A percentile compares a stretch with the other conserved stretches of the same genome.
Evolutionary conservation across 2,888 invertebrate species (phyloP).

Genomic region (Listrodromus nycthemerus): DNA sequence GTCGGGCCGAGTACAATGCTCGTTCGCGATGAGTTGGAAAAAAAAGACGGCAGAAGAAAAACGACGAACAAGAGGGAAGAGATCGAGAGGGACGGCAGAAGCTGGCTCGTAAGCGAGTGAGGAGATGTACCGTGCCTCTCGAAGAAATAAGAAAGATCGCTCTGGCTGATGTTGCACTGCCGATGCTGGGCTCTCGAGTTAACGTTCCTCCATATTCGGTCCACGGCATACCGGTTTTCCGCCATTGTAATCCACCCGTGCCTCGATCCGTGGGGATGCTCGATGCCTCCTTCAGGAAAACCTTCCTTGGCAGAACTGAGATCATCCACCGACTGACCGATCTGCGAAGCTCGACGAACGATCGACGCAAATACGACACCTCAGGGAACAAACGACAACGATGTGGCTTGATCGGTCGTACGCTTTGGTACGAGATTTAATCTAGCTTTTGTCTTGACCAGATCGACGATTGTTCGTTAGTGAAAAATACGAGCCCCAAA

Average conservation of each 20-base stretch:
- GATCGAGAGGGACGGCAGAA: slow-evolving; percentile 20
- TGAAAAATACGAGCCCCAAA: too few relatives aligned
- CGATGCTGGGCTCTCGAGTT: slow-evolving; percentile 48
- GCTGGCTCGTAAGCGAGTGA: slow-evolving; percentile 54
- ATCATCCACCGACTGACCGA: not conserved
- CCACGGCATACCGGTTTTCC: slow-evolving; percentile 66
- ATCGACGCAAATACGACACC: slow-evolving; percentile 56
- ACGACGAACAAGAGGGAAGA: slow-evolving; percentile 17
- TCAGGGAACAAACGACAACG: slow-evolving; percentile 51
- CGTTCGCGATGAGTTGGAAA: slow-evolving; percentile 28
- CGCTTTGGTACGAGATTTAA: not conserved
- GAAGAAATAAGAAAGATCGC: slow-evolving; percentile 64
- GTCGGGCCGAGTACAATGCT: slow-evolving; percentile 35
- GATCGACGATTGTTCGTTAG: too few relatives aligned
- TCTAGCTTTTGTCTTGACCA: not conserved
- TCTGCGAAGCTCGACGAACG: not conserved
- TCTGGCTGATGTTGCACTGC: slow-evolving; percentile 38
- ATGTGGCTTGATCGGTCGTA: slow-evolving; percentile 11
- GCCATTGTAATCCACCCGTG: slow-evolving; percentile 66
- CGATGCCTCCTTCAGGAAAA: slow-evolving; percentile 49
- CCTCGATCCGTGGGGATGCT: slow-evolving; percentile 54
- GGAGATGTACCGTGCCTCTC: slow-evolving; percentile 60
- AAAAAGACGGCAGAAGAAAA: slow-evolving; percentile 18
- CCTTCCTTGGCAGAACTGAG: slow-evolving; percentile 27
- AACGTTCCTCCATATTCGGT: slow-evolving; percentile 63